Conservation (phyloP, 1,140 invertebrate species). For the Lepidotrigona ventralis region DNA sequence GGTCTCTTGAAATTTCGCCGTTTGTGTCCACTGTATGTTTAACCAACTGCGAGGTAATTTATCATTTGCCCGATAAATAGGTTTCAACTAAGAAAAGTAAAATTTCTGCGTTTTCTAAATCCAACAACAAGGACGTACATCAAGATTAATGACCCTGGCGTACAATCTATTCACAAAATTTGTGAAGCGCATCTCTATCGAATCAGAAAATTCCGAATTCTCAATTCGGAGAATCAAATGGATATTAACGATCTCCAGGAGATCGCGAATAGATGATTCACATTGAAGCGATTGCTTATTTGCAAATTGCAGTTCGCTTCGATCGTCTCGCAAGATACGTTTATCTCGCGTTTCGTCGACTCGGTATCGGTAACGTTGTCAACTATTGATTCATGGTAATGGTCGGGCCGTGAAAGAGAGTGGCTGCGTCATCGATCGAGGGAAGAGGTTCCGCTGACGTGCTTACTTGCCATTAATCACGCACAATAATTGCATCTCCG, state of each 20-base stretch:
- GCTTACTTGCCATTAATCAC: conserved; percentile 65
- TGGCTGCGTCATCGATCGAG: conserved; percentile 45
- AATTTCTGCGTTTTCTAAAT: no score
- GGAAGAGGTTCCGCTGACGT: conserved; percentile 51
- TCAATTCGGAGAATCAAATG: background rate
- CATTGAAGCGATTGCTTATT: background rate
- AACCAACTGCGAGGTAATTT: no score
- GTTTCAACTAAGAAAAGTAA: no score
- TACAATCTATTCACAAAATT: no score
- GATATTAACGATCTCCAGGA: background rate
- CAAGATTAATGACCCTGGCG: no score
- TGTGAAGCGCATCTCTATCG: no score
- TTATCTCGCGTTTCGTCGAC: conserved; percentile 14
- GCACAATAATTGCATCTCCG: conserved; percentile 64
- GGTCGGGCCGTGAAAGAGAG: conserved; percentile 24
- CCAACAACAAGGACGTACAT: no score
- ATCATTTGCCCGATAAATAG: no score
- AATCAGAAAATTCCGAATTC: background rate
- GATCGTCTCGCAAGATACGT: background rate
- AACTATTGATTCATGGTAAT: conserved; percentile 11
- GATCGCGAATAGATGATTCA: background rate
- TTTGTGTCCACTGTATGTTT: no score
- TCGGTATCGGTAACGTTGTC: conserved; percentile 6
- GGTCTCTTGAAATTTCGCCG: no score
- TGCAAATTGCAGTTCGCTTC: background rate